Evolutionary conservation across 2,888 invertebrate species (phyloP), one percentile per base, ranked within the genome.

Genomic region (Campoplex capitator): DNA sequence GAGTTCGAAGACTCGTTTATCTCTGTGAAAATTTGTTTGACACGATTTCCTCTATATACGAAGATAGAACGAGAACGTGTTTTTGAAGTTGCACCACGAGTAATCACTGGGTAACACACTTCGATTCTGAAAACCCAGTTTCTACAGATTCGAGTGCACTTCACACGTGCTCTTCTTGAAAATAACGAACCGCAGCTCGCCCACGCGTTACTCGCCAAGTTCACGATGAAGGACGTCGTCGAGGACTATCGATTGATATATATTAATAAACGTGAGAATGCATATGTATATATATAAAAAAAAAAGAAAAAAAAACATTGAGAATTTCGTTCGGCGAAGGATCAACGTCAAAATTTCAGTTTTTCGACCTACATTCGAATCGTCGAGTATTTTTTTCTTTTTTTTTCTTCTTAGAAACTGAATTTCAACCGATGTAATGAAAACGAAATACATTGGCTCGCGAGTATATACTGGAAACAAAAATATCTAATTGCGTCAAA

Each of bases 121-220:
- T 32, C 32, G 32, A 32, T 32, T 1, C 32, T 3, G 32, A 32
- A 23, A 23, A 62, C 3, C 4, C 62, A 0, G 32, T 62, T 62
- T 62, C 32, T 62, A 16, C 28, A 16, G 62, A 62, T 62, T 62
- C 62, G 9, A 54, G 32, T 48, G 73, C 71, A 35, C 70, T 16
- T 67, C 62, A 38, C 70, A 28, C 16, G 38, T 38, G 35, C 51
- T 51, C 67, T 84, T 74, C 74, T 79, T 78, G 75, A 62, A 75
- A 79, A 84, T 79, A 84, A 84, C 79, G 84, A 79, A 84, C 74
- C 70, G 38, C 38, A 28, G 18, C 51, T 28, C 16, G 35, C 28
- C 32, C 32, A 45, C 75, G 18, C 76, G 62, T 78, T 82, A 82
- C 77, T 85, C 82, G 82, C 82, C 23, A 85, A 85, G 82, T 85